Percentiles rank a stretch among this genome's conserved stretches.
These are phyloP conservation scores for Junonia oenone DNA, from an alignment of 2,888 invertebrate species.

Conservation along the genomic window DNA sequence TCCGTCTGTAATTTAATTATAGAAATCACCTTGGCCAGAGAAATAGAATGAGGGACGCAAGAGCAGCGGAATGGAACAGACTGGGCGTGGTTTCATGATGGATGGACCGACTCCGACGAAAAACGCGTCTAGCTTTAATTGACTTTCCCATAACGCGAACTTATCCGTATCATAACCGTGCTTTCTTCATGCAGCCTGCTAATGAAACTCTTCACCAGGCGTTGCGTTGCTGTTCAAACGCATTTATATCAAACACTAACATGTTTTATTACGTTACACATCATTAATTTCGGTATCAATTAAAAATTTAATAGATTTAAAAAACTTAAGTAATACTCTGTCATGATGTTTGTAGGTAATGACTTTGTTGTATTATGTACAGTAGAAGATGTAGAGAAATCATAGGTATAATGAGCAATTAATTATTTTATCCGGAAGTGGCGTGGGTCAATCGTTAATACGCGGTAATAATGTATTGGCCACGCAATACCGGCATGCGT, in stretches of 20 bases:
- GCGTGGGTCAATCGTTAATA: constrained; percentile 53
- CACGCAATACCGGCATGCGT: constrained; percentile 58
- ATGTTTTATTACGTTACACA: no score
- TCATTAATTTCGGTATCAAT: no score
- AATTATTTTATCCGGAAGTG: constrained; percentile 55
- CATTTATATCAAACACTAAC: neutral
- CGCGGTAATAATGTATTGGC: constrained; percentile 46
- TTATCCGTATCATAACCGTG: constrained; percentile 47
- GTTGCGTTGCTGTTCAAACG: neutral
- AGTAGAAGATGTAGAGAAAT: constrained; percentile 31
- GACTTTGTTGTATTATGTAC: neutral
- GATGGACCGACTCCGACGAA: constrained; percentile 62
- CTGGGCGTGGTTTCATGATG: constrained; percentile 63
- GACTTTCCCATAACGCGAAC: constrained; percentile 58
- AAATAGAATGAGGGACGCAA: constrained; percentile 26
- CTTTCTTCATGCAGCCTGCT: constrained; percentile 9
- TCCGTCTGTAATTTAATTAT: constrained; percentile 28
- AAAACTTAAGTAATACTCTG: no score
- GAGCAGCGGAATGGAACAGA: constrained; percentile 34
- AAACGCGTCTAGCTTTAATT: constrained; percentile 61
- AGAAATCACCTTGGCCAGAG: constrained; percentile 20
- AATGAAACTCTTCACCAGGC: neutral
- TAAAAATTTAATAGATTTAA: no score
- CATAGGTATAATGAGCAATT: constrained; percentile 54
- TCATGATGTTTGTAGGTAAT: no score